These are phyloP conservation scores for Galeopterus variegatus DNA, from an alignment of 2,113 vertebrate genomes.

Conservation along the genomic window DNA sequence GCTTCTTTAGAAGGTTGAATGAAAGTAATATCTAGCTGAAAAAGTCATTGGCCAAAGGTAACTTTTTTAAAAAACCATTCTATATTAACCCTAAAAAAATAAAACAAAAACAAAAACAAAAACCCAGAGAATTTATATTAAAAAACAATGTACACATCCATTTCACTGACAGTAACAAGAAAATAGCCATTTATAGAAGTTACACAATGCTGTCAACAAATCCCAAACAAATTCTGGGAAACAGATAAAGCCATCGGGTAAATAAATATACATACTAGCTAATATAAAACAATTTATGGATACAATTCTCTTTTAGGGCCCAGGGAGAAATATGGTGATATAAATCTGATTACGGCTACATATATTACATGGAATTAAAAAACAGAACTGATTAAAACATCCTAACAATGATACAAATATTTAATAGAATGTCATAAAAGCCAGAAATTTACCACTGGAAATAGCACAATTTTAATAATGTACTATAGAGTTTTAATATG, in stretches of 20 bases:
- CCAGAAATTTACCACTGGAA: slow-evolving; percentile 83
- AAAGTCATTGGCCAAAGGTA: slow-evolving; percentile 80
- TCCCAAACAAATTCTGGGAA: slow-evolving; percentile 79
- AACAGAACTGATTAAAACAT: slow-evolving; percentile 68
- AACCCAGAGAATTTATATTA: slow-evolving; percentile 37
- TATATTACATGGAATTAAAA: slow-evolving; percentile 77
- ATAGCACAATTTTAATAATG: slow-evolving; percentile 75
- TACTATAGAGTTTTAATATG: slow-evolving; percentile 77
- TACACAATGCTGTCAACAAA: slow-evolving; percentile 82
- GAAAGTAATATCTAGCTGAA: slow-evolving; percentile 73
- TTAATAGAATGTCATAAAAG: slow-evolving; percentile 81
- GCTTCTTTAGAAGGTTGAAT: slow-evolving; percentile 72
- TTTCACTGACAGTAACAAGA: slow-evolving; percentile 84
- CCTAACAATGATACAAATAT: slow-evolving; percentile 82
- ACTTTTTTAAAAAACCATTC: slow-evolving; percentile 55
- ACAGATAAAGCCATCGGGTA: slow-evolving; percentile 82
- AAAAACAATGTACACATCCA: slow-evolving; percentile 82
- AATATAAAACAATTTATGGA: slow-evolving; percentile 76
- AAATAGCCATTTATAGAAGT: slow-evolving; percentile 84
- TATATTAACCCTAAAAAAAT: slow-evolving; percentile 50
- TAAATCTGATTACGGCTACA: slow-evolving; percentile 60
- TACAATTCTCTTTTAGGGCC: slow-evolving; percentile 63
- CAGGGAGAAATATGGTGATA: slow-evolving; percentile 64
- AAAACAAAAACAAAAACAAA: not conserved
- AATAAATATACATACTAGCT: slow-evolving; percentile 85